phyloP scores from a whole-genome alignment of 2,113 vertebrate species.

The Monopterus albus region DNA sequence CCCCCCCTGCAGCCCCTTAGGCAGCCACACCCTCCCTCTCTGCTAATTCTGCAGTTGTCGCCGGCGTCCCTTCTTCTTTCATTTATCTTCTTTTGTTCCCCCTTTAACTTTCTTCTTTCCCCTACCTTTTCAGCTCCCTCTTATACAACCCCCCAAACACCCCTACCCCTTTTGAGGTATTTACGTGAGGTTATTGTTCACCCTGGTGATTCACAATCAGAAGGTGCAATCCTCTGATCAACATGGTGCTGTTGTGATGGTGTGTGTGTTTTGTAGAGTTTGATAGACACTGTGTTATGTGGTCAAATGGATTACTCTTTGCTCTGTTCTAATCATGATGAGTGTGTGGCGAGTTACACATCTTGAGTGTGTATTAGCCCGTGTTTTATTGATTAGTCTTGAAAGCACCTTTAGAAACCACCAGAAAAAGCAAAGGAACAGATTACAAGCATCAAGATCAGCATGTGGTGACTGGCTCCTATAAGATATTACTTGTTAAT shows the following conservation, averaged over 20 bases:
- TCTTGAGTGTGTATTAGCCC: conserved; percentile 18
- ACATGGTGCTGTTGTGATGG: conserved; percentile 30
- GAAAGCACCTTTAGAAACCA: conserved; percentile 16
- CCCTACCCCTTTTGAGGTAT: conserved; percentile 60
- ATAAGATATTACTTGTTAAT: conserved; percentile 17
- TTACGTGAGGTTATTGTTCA: conserved; percentile 47
- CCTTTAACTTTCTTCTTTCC: no score
- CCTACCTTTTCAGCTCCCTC: neutral
- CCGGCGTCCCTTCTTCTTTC: conserved; percentile 15
- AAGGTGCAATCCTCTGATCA: conserved; percentile 28
- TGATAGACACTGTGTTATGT: neutral
- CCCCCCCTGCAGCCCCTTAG: neutral
- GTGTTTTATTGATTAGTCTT: conserved; percentile 54
- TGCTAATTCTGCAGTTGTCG: conserved; percentile 15
- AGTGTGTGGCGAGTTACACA: conserved; percentile 19
- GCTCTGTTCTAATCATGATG: conserved; percentile 20
- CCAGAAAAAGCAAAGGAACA: neutral
- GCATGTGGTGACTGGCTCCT: neutral
- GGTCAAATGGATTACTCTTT: conserved; percentile 9
- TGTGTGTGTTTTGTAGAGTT: neutral
- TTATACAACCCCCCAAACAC: conserved; percentile 8
- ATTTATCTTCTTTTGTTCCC: neutral
- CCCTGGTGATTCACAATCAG: conserved; percentile 32
- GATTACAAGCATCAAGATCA: conserved; percentile 10
- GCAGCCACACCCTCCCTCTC: conserved; percentile 41